Evolutionary conservation across 2,888 invertebrate genomes (phyloP).

Genomic region (Caenorhabditis virilis): DNA sequence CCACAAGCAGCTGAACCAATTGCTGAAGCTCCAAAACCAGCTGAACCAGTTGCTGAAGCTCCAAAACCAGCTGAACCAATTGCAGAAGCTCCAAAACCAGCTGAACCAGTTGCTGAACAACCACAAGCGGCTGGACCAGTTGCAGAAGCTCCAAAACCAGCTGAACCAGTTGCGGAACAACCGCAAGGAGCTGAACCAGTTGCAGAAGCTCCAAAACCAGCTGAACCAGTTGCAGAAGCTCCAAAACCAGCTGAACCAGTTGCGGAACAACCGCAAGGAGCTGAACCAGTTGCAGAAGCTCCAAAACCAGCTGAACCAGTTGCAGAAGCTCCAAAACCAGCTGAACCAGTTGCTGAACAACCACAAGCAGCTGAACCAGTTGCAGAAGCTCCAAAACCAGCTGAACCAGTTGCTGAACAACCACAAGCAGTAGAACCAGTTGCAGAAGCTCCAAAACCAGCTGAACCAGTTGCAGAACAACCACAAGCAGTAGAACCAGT

Average conservation of each 20-base stretch:
- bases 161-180: neutral
- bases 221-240: neutral
- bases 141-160: conserved; percentile 6
- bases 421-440: neutral
- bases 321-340: neutral
- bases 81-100: conserved; percentile 2
- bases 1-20: conserved; percentile 2
- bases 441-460: neutral
- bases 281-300: neutral
- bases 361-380: conserved; percentile 4
- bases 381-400: conserved; percentile 8
- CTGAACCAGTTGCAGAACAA: conserved; percentile 6
- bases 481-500: conserved; percentile 5
- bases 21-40: conserved; percentile 9
- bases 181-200: conserved; percentile 2
- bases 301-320: conserved; percentile 5
- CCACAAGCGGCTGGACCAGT: conserved; percentile 3
- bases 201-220: conserved; percentile 3
- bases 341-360: neutral
- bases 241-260: conserved; percentile 3
- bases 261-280: conserved; percentile 3
- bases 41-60: conserved; percentile 6
- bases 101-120: conserved; percentile 7
- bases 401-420: conserved; percentile 1
- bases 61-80: neutral